Conservation (phyloP, 2,888 invertebrate species). For the Lochmaea crataegi region DNA sequence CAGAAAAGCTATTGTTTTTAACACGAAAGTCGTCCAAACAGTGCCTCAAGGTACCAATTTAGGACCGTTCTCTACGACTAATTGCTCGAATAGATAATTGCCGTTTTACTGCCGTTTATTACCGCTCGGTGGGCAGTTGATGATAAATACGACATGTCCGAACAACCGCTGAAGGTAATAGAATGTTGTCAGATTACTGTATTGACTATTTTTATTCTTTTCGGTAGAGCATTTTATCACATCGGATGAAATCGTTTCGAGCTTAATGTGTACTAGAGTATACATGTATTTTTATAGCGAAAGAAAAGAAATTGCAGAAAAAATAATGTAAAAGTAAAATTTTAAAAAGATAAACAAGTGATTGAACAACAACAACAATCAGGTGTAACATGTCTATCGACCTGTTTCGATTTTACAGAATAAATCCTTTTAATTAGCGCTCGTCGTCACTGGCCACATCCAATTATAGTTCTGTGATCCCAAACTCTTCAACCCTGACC, state of each 20-base stretch:
- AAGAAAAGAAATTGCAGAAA: too few relatives aligned
- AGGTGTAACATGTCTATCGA: too few relatives aligned
- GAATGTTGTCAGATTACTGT: constrained; percentile 2
- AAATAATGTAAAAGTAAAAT: too few relatives aligned
- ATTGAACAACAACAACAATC: too few relatives aligned
- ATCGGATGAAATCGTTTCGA: neutral
- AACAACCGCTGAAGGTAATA: constrained; percentile 2
- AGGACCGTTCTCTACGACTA: constrained; percentile 25
- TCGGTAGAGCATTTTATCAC: neutral
- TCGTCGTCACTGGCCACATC: too few relatives aligned
- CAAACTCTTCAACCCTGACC: too few relatives aligned
- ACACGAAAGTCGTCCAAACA: constrained; percentile 23
- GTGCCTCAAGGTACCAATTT: constrained; percentile 32
- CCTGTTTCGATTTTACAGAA: too few relatives aligned
- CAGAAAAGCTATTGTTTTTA: constrained; percentile 25
- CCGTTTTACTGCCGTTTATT: constrained; percentile 21
- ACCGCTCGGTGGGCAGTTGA: constrained; percentile 15
- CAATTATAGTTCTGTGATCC: too few relatives aligned
- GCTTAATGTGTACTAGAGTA: neutral
- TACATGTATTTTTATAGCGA: neutral
- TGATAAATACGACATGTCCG: constrained; percentile 19
- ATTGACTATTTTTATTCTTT: constrained; percentile 6
- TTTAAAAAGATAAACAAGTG: too few relatives aligned
- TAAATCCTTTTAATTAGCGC: too few relatives aligned
- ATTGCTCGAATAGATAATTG: constrained; percentile 26